A percentile compares a stretch with the other conserved stretches of the same genome.
phyloP scores from a whole-genome alignment of 2,113 vertebrate genomes.

The Pachyramphus minor region DNA sequence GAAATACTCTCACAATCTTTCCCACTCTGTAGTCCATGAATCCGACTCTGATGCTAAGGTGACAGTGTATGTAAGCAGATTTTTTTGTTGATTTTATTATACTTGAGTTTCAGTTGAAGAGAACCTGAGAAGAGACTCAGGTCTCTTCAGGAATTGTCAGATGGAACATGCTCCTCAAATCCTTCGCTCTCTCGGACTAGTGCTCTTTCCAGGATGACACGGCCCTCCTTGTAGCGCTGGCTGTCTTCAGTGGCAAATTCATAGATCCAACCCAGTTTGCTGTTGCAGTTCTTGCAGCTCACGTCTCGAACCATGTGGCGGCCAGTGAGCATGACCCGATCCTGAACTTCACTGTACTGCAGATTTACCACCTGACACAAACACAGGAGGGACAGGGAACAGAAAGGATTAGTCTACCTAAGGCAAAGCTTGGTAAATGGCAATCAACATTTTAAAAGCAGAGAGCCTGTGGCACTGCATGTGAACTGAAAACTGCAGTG shows the following conservation, averaged over 20 bases:
- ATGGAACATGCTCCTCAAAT: conserved; percentile 91
- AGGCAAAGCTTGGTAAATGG: not conserved
- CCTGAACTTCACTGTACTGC: conserved; percentile 97
- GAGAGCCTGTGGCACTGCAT: not conserved
- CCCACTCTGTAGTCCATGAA: conserved; percentile 74
- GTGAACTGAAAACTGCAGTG: not conserved
- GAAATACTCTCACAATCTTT: conserved; percentile 74
- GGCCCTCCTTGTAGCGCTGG: conserved; percentile 97
- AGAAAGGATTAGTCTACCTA: not conserved
- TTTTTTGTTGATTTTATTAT: conserved; percentile 74
- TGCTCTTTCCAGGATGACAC: conserved; percentile 95
- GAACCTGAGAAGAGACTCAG: conserved; percentile 44
- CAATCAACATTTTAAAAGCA: not conserved
- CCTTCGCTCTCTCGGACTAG: conserved; percentile 95
- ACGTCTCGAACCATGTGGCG: conserved; percentile 98
- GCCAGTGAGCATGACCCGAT: conserved; percentile 97
- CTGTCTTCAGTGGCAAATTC: conserved; percentile 98
- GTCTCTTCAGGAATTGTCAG: conserved; percentile 87
- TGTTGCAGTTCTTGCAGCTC: conserved; percentile 99
- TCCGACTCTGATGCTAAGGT: conserved; percentile 81
- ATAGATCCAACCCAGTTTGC: conserved; percentile 99
- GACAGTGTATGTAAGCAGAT: conserved; percentile 80
- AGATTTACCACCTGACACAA: conserved; percentile 91
- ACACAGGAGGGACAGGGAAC: not conserved
- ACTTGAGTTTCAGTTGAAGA: conserved; percentile 70